These are phyloP conservation scores for Sebastes iracundus DNA, from an alignment of 2,797 vertebrate species.

Conservation along the genomic window DNA sequence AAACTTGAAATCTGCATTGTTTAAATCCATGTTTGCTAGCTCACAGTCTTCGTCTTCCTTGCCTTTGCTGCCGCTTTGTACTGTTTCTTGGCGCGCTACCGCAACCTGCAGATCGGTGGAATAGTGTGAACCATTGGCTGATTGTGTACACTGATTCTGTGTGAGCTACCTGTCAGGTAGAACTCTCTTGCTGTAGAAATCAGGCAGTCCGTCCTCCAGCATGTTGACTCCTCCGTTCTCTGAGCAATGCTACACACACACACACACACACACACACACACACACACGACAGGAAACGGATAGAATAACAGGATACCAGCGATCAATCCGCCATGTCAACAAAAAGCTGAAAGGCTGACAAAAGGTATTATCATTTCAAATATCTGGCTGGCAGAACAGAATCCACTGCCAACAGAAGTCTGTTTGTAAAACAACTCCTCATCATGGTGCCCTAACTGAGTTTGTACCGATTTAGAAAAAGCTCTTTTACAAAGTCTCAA, in stretches of 20 bases:
- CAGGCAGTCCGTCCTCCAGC: constrained; percentile 90
- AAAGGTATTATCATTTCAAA: constrained; percentile 57
- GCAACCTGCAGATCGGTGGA: neutral
- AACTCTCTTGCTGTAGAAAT: constrained; percentile 93
- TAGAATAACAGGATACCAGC: constrained; percentile 33
- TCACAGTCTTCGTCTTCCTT: neutral
- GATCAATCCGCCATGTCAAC: constrained; percentile 45
- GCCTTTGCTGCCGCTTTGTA: neutral
- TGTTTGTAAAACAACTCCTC: constrained; percentile 51
- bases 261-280: neutral
- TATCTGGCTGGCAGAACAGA: constrained; percentile 37
- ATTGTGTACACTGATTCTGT: neutral
- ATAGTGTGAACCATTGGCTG: neutral
- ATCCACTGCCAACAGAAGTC: constrained; percentile 41
- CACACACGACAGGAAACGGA: constrained; percentile 17
- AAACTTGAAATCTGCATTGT: neutral
- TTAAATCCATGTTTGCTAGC: neutral
- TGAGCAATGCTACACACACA: constrained; percentile 74
- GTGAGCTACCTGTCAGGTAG: constrained; percentile 85
- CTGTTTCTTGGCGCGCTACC: neutral
- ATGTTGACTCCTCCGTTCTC: constrained; percentile 87
- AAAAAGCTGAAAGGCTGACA: constrained; percentile 55
- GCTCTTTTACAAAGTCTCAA: constrained; percentile 47
- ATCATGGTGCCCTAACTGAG: constrained; percentile 37
- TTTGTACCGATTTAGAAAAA: constrained; percentile 54